Conservation (phyloP, 2,797 vertebrate species). For the Bradypodion ventrale region DNA sequence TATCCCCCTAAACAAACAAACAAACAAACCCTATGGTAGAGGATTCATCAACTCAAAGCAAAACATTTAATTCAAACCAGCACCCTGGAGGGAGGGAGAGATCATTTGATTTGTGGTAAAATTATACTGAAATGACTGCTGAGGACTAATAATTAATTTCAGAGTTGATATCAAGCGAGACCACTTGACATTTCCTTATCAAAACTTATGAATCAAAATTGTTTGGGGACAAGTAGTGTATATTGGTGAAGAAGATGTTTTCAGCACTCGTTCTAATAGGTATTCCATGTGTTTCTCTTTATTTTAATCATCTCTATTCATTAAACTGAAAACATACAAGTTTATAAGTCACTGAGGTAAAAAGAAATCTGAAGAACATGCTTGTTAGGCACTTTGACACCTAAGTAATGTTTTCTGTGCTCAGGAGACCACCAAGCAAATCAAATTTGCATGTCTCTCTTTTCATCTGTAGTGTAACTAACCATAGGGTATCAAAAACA, state of each 20-base stretch:
- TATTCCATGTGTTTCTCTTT: conserved; percentile 10
- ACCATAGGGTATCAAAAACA: conserved; percentile 32
- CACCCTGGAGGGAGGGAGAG: neutral
- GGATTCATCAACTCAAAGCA: neutral
- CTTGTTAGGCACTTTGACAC: conserved; percentile 36
- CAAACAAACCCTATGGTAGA: neutral
- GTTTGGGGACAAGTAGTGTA: conserved; percentile 57
- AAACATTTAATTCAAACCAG: neutral
- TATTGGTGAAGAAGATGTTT: conserved; percentile 32
- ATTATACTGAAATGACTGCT: conserved; percentile 3
- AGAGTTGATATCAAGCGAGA: neutral
- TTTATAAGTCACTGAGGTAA: conserved; percentile 24
- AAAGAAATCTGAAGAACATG: conserved; percentile 25
- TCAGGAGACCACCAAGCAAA: conserved; percentile 12
- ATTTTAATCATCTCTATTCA: conserved; percentile 24
- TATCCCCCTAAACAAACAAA: no score
- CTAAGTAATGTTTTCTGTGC: conserved; percentile 21
- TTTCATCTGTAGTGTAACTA: conserved; percentile 10
- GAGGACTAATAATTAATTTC: conserved; percentile 21
- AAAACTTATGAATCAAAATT: conserved; percentile 64
- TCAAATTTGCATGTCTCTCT: conserved; percentile 31
- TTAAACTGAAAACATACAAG: conserved; percentile 23
- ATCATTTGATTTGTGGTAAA: neutral
- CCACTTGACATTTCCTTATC: conserved; percentile 35
- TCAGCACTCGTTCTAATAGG: neutral